Evolutionary conservation across 2,797 vertebrate species (phyloP).

Genomic region (Botia kubotai): DNA sequence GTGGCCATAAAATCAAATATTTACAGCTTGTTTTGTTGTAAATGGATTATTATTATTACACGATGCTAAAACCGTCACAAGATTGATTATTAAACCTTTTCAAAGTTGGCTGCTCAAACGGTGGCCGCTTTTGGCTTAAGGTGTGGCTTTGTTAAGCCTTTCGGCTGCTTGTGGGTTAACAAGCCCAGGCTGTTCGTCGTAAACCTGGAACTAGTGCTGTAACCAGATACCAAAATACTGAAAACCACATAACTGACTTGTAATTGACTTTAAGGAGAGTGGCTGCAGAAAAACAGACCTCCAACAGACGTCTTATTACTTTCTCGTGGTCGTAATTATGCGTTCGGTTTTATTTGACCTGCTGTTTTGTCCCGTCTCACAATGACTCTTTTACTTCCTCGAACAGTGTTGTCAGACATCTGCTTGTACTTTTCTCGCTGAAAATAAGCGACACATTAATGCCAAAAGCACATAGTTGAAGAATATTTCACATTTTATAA

Average conservation of each 20-base stretch:
- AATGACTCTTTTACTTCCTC: constrained; percentile 23
- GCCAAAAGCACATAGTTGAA: not conserved
- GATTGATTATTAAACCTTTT: not conserved
- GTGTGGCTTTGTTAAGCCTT: constrained; percentile 8
- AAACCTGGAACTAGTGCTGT: constrained; percentile 39
- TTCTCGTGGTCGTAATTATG: constrained; percentile 56
- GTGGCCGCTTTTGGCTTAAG: not conserved
- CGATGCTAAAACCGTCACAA: not conserved
- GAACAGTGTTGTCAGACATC: not conserved
- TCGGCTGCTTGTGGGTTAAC: constrained; percentile 34
- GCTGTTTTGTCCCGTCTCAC: constrained; percentile 46
- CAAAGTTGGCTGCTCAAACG: not conserved
- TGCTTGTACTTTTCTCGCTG: not conserved
- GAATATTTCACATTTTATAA: not conserved
- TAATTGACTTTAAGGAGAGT: constrained; percentile 55
- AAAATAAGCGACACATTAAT: not conserved
- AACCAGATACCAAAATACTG: constrained; percentile 54
- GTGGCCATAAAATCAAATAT: not conserved
- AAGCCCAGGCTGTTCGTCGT: constrained; percentile 27
- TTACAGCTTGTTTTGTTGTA: not conserved
- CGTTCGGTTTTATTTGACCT: constrained; percentile 57
- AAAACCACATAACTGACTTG: constrained; percentile 52
- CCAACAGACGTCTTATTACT: constrained; percentile 54
- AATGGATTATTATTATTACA: not conserved
- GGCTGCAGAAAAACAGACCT: constrained; percentile 50